These are phyloP conservation scores for Mionectes macconnelli DNA, from an alignment of 2,113 vertebrate species.

Conservation along the genomic window DNA sequence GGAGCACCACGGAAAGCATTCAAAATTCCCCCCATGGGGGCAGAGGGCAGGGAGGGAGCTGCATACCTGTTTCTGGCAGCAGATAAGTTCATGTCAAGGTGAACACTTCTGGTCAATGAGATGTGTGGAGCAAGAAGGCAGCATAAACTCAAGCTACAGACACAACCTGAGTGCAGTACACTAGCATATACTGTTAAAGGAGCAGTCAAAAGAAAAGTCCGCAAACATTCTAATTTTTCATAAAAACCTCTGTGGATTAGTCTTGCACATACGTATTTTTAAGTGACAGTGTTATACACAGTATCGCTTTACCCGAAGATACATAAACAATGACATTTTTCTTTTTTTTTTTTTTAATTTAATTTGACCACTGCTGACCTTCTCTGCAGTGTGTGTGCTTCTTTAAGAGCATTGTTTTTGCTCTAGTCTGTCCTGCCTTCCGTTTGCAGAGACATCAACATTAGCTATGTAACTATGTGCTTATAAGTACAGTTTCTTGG, in stretches of 20 bases:
- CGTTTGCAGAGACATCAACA: background rate
- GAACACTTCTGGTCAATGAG: background rate
- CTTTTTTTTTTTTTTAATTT: background rate
- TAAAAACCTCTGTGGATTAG: background rate
- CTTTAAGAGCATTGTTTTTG: background rate
- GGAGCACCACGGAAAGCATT: fast-evolving
- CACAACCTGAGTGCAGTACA: background rate
- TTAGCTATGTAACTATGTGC: background rate
- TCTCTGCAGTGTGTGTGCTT: background rate
- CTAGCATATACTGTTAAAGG: background rate
- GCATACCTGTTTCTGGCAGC: fast-evolving
- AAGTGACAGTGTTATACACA: background rate
- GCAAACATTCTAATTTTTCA: background rate
- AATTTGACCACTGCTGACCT: background rate
- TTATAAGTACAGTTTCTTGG: background rate
- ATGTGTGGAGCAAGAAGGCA: background rate
- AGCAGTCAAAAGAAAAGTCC: background rate
- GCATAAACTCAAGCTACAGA: background rate
- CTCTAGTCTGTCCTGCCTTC: background rate
- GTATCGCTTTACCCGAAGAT: background rate
- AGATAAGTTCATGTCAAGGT: background rate
- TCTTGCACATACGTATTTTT: background rate
- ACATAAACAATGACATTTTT: background rate
- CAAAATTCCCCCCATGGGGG: background rate
- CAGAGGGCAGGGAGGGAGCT: background rate